Percentiles rank a stretch among this genome's conserved stretches.
These are phyloP conservation scores for Campoletis sonorensis DNA, from an alignment of 1,140 invertebrate species.

Conservation along the genomic window DNA sequence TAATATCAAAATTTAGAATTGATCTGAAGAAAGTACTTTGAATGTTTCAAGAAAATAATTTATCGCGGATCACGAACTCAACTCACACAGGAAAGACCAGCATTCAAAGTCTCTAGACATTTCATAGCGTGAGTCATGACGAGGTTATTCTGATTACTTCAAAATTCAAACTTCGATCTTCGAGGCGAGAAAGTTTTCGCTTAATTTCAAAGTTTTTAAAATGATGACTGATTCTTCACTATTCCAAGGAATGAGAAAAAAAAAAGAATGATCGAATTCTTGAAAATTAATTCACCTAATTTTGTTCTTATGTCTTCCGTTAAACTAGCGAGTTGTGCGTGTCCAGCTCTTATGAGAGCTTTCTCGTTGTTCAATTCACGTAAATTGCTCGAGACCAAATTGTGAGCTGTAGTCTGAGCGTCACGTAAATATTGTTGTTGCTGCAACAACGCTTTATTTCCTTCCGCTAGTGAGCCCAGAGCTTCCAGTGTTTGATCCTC, in stretches of 20 bases:
- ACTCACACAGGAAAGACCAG: no score
- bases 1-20: no score
- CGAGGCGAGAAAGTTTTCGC: no score
- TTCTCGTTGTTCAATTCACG: constrained; percentile 79
- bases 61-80: no score
- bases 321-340: constrained; percentile 78
- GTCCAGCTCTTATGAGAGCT: constrained; percentile 79
- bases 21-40: no score
- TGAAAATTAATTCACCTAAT: constrained; percentile 73
- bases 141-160: no score
- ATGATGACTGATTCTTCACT: not conserved
- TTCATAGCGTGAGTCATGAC: no score
- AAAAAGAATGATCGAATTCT: not conserved
- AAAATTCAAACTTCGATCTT: not conserved
- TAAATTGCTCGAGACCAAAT: constrained; percentile 78
- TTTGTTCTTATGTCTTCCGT: constrained; percentile 78
- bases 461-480: constrained; percentile 74
- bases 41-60: no score
- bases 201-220: no score
- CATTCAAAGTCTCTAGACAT: no score
- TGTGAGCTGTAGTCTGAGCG: constrained; percentile 76
- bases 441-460: constrained; percentile 76
- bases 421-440: constrained; percentile 78
- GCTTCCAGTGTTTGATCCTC: constrained; percentile 76
- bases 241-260: not conserved